Evolutionary conservation across 2,113 vertebrate genomes (phyloP), one percentile per base, ranked within the genome.

Genomic region (Sinosuthora webbiana): DNA sequence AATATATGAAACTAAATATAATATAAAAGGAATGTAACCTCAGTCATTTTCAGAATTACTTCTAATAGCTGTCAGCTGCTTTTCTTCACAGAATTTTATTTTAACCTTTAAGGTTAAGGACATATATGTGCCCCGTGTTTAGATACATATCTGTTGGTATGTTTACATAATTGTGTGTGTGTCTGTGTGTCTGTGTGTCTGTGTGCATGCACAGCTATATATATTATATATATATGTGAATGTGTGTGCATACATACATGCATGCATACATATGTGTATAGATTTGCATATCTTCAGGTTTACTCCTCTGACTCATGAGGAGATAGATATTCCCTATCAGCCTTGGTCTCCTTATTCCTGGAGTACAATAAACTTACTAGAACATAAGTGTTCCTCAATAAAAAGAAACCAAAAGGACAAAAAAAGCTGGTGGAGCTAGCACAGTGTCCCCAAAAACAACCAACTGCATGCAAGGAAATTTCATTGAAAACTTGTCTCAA

Each of bases 31-130:
- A 59, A 88, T 27, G 3, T 4, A 56, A 52, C 13, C 31, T 60
- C n/a, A 57, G 31, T 17, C 2, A n/a, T 71, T 90, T 83, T 50
- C 33, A 50, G 18, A 64, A 45, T 70, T 55, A 30, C 6, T 85
- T 85, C 14, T 57, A 50, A 19, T 31, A 85, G 10, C 24, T 60
- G 4, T 35, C n/a, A n/a, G n/a, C n/a, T 0, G 2, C 0, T 31
- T 71, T 42, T 63, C 37, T 37, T 15, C 16, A 18, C 6, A 35
- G 6, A 76, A 62, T 49, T 76, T 68, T 10, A 27, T 55, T 57
- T 42, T 35, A 35, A 59, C 9, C 7, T 67, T 67, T 42, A 67
- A 25, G 20, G 8, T 21, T 53, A 71, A 62, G 13, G 45, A 31
- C 20, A 16, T 24, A 21, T 25, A 35, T 8, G 20, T 67, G 25